Base-by-base conservation (phyloP, 2,113 vertebrate genomes). In the Eulemur rufifrons region DNA sequence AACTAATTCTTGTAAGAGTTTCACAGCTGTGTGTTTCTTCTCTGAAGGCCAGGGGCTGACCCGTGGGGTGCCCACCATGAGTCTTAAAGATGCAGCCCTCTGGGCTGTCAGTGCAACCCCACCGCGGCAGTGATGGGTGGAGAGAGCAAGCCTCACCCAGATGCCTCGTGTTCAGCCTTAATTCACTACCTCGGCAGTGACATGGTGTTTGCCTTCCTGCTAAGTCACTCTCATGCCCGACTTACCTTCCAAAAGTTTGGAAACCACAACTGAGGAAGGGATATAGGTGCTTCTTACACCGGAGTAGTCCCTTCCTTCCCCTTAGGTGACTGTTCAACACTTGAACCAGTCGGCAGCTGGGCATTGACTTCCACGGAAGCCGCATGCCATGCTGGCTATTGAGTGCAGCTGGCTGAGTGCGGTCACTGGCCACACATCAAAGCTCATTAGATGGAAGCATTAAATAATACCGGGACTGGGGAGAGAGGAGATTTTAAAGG, bases 361-460 rank as follows among this genome's bases (percentile, higher is more conserved):
- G 25, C 42, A 2, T 25, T 61, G 52, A 6, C 69, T 18, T 39
- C 25, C 0, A 5, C 29, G 39, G 82, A 73, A 82, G 78, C 64
- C 45, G 18, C n/a, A 17, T 84, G 88, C 85, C 86, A 6, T 4
- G 20, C 23, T 10, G 23, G 91, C 32, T 39, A 18, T n/a, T 11
- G 23, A 82, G 14, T 21, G 23, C 42, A 54, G 50, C n/a, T 76
- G 68, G 39, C 69, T 56, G 39, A 45, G 32, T 42, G 14, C 59
- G 23, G 7, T 27, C 11, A 21, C 20, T 64, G 90, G 69, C 80
- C 66, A 20, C 71, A 77, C 77, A 45, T 93, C 91, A 83, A 59
- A 86, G 92, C 86, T 73, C 61, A 27, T 87, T 84, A 63, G 78
- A 71, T 56, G 83, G 89, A 74, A 54, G 27, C 88, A 34, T n/a